Base-by-base conservation (phyloP, 1,140 invertebrate species). In the Ostrea denselamellosa region DNA sequence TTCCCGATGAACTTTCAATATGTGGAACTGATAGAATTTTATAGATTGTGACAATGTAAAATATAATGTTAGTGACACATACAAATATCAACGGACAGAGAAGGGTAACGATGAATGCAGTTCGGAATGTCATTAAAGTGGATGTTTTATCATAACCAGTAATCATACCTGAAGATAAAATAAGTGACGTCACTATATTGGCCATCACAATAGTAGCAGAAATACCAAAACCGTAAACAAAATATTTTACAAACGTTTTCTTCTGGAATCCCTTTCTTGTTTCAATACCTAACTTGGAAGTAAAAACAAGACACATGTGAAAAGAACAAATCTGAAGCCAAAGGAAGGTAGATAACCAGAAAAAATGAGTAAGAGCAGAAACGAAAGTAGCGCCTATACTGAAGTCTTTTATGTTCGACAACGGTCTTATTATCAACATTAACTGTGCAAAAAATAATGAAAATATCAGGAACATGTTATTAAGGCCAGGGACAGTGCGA, bases 11-110 rank as follows among this genome's bases (percentile, higher is more conserved):
- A 17, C 12, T 77, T 34, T 77, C 68, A 28, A 77, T 34, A 0
- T 77, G 68, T 77, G 68, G 68, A 34, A 22, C 14, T 77, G 68
- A 77, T 77, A 28, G 9, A 28, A 77, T 77, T 77, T 77, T 77
- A 34, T 77, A 34, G 22, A 77, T 9, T 25, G 68, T 28, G 9
- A 2, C 22, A 14, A 77, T 77, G 14, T 77, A 77, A 77, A 77
- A 77, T 77, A 77, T 71, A 12, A 71, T 77, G 28, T 77, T 77
- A 12, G 68, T 77, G 10, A 34, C 25, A 77, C 68, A 77, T 8
- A 77, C 68, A 77, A 28, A 77, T 77, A 28, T 17, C 1, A 77
- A 25, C 10, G 68, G 68, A 25, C 10, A 25, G 14, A 77, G 25
- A 4, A 77, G 4, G 3, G 68, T 77, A 25, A 77, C 28, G 28